Evolutionary conservation across 2,113 vertebrate genomes (phyloP), one percentile per base, ranked within the genome.

Genomic region (Conger conger): DNA sequence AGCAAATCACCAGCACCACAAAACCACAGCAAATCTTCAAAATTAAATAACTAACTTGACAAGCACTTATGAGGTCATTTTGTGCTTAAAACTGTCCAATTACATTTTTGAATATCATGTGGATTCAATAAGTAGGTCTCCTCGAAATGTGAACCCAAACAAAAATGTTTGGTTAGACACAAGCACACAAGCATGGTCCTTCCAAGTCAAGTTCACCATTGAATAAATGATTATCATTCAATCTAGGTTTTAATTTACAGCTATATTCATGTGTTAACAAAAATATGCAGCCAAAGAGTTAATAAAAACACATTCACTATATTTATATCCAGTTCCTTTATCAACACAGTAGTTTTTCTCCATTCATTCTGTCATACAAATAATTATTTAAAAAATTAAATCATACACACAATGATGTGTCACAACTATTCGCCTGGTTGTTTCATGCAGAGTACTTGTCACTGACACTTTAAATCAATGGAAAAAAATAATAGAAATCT

Each of bases 401-500:
- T 63, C 57, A 73, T 68, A 68, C n/a, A 33, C 20, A 73, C n/a
- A 73, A 73, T 13, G 2, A 33, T 33, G n/a, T 73, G 68, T 33
- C 27, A 33, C n/a, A 27, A 73, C n/a, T 33, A 73, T 73, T 73
- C 13, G n/a, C 2, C 68, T 30, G 57, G 3, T 63, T 63, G 6
- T 73, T 73, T 33, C 33, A 36, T 38, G 33, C 37, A 20, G 27
- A 78, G 16, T 30, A 15, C 76, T 54, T 33, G 45, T 33, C 27
- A 36, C 80, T 54, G 50, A 33, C 33, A 50, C n/a, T 42, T 33
- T n/a, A 54, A 27, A 30, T 81, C 45, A 54, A 35, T 57, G 27
- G 30, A 76, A 77, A 45, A 45, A 17, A 81, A 80, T 80, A 5
- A 45, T n/a, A 80, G 36, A 38, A 80, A 80, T 45, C 38, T n/a